Evolutionary conservation across 2,113 vertebrate species (phyloP).

Genomic region (Bufo bufo): DNA sequence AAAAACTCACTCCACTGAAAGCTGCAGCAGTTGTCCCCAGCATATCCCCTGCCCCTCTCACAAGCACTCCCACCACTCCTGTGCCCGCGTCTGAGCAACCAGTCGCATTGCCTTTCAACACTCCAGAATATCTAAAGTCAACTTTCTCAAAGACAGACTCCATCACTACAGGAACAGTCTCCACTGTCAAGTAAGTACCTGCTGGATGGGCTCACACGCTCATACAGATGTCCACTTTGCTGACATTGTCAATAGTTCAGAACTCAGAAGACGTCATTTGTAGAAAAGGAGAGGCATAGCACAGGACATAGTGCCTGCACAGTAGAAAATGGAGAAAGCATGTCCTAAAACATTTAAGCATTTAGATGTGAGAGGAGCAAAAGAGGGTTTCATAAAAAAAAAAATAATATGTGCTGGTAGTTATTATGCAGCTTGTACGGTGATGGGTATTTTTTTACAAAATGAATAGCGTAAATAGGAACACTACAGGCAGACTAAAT

Average conservation of each 20-base stretch:
- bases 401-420: too few species aligned
- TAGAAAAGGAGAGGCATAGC: neutral
- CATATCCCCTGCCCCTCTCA: slow-evolving; percentile 80
- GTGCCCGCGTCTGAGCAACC: slow-evolving; percentile 83
- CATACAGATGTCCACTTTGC: neutral
- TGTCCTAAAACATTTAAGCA: neutral
- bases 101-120: slow-evolving; percentile 85
- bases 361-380: neutral
- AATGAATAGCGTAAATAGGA: neutral
- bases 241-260: neutral
- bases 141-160: slow-evolving; percentile 99
- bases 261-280: neutral
- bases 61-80: slow-evolving; percentile 76
- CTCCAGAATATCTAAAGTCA: slow-evolving; percentile 93
- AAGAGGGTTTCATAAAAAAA: neutral
- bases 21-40: slow-evolving; percentile 74
- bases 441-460: neutral
- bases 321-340: neutral
- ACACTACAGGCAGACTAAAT: neutral
- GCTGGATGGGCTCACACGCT: neutral
- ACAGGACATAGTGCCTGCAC: neutral
- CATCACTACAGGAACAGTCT: slow-evolving; percentile 98
- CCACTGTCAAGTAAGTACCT: slow-evolving; percentile 93
- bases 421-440: neutral
- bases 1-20: slow-evolving; percentile 88